phyloP scores from a whole-genome alignment of 2,888 invertebrate species.

The Epistrophe grossulariae region DNA sequence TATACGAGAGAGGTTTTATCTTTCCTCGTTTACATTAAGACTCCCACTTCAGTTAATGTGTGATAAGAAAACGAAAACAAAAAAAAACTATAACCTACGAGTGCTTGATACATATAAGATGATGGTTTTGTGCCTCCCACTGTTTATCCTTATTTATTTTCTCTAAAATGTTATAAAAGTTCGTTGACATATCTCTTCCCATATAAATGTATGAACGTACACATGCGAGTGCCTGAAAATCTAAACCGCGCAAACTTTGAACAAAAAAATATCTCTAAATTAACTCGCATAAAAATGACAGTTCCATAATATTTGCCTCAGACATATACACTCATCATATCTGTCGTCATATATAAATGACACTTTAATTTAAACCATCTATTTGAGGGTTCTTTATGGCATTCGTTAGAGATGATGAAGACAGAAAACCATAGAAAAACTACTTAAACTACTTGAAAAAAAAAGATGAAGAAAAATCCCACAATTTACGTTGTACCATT shows the following conservation, averaged over 20 bases:
- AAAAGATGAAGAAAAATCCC: conserved; percentile 7
- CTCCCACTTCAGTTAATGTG: conserved; percentile 24
- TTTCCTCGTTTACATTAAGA: conserved; percentile 24
- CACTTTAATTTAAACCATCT: conserved; percentile 58
- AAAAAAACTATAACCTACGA: conserved; percentile 36
- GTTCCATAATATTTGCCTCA: conserved; percentile 11
- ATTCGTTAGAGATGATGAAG: conserved; percentile 21
- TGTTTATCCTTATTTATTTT: conserved; percentile 18
- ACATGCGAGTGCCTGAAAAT: neutral
- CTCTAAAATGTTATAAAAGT: conserved; percentile 11
- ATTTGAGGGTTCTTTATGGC: conserved; percentile 25
- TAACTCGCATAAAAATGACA: conserved; percentile 25
- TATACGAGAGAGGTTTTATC: conserved; percentile 32
- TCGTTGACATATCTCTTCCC: conserved; percentile 44
- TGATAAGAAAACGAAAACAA: conserved; percentile 29
- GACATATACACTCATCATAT: conserved; percentile 7
- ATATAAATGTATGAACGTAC: neutral
- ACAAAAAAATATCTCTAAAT: conserved; percentile 42
- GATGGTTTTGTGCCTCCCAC: neutral
- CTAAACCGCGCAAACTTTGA: conserved; percentile 34
- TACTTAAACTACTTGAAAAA: conserved; percentile 58
- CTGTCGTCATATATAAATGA: conserved; percentile 55
- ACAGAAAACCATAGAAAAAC: conserved; percentile 51
- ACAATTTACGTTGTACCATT: conserved; percentile 8
- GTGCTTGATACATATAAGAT: conserved; percentile 17